Evolutionary conservation across 2,888 invertebrate genomes (phyloP).

Genomic region (Ectropis crepuscularia): DNA sequence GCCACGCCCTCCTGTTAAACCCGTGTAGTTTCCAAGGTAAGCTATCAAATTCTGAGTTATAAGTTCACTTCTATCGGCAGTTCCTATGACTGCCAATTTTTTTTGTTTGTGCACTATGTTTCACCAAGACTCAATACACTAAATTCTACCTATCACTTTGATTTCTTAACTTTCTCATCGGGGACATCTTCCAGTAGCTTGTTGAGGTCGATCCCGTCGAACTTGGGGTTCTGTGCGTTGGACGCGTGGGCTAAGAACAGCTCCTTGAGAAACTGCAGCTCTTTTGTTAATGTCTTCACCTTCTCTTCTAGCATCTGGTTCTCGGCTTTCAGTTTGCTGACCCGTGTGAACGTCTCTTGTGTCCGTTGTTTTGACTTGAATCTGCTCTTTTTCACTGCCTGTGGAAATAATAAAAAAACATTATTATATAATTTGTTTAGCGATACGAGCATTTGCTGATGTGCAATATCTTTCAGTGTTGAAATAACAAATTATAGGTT

Average conservation of each 20-base stretch:
- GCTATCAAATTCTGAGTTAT: no score
- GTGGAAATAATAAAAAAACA: constrained; percentile 38
- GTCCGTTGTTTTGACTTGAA: constrained; percentile 91
- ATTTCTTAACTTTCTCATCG: constrained; percentile 59
- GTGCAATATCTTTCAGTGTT: no score
- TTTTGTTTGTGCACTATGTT: not conserved
- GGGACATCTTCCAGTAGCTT: constrained; percentile 83
- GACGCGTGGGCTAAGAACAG: constrained; percentile 92
- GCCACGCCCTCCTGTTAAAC: no score
- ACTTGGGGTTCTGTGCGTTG: constrained; percentile 81
- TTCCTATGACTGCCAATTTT: no score
- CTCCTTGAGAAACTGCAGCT: constrained; percentile 91
- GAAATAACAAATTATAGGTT: no score
- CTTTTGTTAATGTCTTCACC: constrained; percentile 92
- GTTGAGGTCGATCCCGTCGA: constrained; percentile 84
- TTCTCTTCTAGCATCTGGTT: constrained; percentile 92
- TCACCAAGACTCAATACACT: constrained; percentile 4
- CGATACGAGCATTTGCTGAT: not conserved
- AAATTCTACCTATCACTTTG: constrained; percentile 33
- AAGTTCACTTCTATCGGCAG: no score
- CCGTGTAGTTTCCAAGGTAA: no score
- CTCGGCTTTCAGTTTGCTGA: constrained; percentile 90
- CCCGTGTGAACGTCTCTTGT: constrained; percentile 90
- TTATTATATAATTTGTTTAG: no score
- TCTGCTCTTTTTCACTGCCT: constrained; percentile 93